Base-by-base conservation (phyloP, 2,113 vertebrate species). In the Brevimyrus niger region DNA sequence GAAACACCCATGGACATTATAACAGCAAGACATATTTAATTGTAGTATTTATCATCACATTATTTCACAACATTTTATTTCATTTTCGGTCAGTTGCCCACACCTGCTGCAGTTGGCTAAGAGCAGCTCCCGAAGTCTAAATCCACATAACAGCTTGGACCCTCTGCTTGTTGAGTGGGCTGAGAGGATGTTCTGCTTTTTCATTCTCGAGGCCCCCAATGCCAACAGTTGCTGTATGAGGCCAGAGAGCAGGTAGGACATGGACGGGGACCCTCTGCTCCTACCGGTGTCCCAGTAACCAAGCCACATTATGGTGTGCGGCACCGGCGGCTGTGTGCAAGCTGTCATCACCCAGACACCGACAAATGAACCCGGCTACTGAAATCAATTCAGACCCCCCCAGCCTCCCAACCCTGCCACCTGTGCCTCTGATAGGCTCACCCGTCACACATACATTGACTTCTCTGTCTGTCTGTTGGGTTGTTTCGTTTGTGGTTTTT, bases 371-470 rank as follows among this genome's bases (percentile, higher is more conserved):
- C 13, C 27, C 21, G n/a, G 86, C 35, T 4, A 38, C 31, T 19
- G 73, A 83, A 88, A 90, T 58, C 73, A 53, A 76, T 90, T 88
- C 82, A 61, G 87, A 38, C 42, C 47, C 48, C 21, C 58, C 35
- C 69, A 38, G 19, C 31, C 31, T 17, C 27, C 69, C 69, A 31
- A 17, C 69, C 69, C 73, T 8, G 13, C 27, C 44, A 84, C 82
- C 82, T 61, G 44, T 15, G 23, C 27, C 55, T 42, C 61, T 53
- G 58, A 85, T 47, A 89, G 38, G 7, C 44, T 51, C 55, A 73
- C 38, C 65, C 17, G 27, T 73, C 84, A 87, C 46, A 35, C 55
- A 87, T 47, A 86, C n/a, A 69, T 48, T 27, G 19, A 42, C 69
- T 53, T 55, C 31, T 19, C n/a, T 13, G 17, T 7, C n/a, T 13